Base-by-base conservation (phyloP, 2,113 vertebrate genomes). In the Pituophis catenifer region DNA sequence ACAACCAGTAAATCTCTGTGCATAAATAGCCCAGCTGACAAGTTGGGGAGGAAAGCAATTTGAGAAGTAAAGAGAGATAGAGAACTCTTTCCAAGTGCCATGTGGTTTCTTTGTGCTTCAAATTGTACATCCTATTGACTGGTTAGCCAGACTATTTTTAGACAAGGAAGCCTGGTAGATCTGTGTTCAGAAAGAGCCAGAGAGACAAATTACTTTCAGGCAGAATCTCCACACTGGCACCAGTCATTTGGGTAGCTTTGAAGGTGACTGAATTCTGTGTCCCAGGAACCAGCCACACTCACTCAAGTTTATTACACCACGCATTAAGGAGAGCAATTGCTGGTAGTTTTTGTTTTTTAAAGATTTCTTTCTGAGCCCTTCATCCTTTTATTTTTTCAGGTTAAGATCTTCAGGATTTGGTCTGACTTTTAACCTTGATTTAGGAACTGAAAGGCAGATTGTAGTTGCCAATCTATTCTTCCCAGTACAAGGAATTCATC, bases 311-410 rank as follows among this genome's bases (percentile, higher is more conserved):
- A 75, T 33, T 5, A 81, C 33, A 81, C 33, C 33, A 10, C 3
- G 10, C 75, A 44, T 81, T 81, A 81, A 81, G 8, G 75, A 81
- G 33, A 44, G 17, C 33, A 44, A 21, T 81, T 81, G 33, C 19
- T 44, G 33, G 33, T 81, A 44, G 33, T 81, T 81, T 81, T 81
- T 23, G 8, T 81, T 81, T 38, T 3, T 90, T 90, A 87, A 92
- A 81, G 5, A 53, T 33, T 90, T 93, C 0, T 5, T 94, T 88
- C 2, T 48, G 85, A 86, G 3, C 3, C 33, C 0, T 19, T 70
- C 24, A 62, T 6, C 55, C 19, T 57, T 93, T 88, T 86, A 62
- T 29, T 55, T 57, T 93, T 95, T 90, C 17, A 90, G 85, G 13
- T 90, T 90, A 65, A 5, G 15, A 91, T 38, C 7, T 21, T 33